These are phyloP conservation scores for Eufriesea mexicana DNA, from an alignment of 1,140 invertebrate species.

Conservation along the genomic window DNA sequence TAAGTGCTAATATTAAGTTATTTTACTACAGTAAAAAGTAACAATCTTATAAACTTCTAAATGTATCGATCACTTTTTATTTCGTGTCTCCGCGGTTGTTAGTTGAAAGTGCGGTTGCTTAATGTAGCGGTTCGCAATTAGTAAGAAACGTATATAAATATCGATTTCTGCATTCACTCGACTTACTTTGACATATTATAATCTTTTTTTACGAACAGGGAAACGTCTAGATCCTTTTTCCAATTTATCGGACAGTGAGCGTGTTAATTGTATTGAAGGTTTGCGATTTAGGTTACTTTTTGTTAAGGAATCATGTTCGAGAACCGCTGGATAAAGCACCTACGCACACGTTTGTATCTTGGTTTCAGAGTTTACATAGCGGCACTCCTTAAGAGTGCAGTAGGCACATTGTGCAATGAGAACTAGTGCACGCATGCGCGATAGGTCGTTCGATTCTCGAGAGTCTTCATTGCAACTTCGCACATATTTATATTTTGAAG, in stretches of 20 bases:
- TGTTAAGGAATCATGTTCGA: not conserved
- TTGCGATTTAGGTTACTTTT: conserved; percentile 1
- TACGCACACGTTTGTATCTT: not conserved
- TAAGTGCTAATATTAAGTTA: too few relatives aligned
- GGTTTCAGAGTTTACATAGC: not conserved
- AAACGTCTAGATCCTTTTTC: not conserved
- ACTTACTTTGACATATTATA: not conserved
- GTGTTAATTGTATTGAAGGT: not conserved
- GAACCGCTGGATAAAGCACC: conserved; percentile 24
- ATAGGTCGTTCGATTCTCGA: not conserved
- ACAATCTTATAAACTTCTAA: not conserved
- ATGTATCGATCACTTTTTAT: conserved; percentile 10
- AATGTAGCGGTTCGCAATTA: conserved; percentile 26
- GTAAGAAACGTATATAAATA: not conserved
- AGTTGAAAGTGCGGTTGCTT: conserved; percentile 34
- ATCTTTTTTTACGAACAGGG: not conserved
- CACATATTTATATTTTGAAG: not conserved
- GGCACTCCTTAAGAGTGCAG: conserved; percentile 18
- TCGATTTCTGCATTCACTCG: not conserved
- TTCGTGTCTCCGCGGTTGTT: not conserved
- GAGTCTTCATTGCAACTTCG: not conserved
- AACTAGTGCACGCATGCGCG: conserved; percentile 1
- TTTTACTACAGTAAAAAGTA: not conserved
- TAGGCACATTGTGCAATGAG: conserved; percentile 5
- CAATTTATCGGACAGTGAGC: not conserved